Evolutionary conservation across 1,140 invertebrate species (phyloP), one percentile per base, ranked within the genome.

Genomic region (Scaptomyza montana): DNA sequence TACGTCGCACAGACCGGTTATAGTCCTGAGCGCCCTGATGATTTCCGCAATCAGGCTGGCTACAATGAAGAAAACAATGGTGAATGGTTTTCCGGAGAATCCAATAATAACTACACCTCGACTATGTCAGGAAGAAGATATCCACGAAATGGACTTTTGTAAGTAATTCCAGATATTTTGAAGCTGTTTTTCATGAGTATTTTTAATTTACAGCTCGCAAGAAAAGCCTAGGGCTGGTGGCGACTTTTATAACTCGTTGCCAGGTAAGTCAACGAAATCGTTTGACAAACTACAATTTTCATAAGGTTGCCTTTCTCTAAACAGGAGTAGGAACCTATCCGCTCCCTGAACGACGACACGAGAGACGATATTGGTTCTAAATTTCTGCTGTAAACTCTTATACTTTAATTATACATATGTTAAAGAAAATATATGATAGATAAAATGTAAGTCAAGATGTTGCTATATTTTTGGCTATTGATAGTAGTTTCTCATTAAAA

Each of bases 1-100:
- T 73, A 73, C 41, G 16, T 73, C 6, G 63, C 63, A 5, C 70
- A 73, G 9, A 61, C 70, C n/a, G 56, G 47, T 33, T 67, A 73
- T 16, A 39, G 33, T 3, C 33, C 21, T 9, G 70, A 73, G 12
- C 55, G 8, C 3, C 63, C 63, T 1, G 56, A 55, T 13, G 28
- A 65, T 9, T 6, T 45, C 2, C 8, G 12, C n/a, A 46, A 46
- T 10, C 7, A 13, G 3, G 25, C 6, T 12, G 16, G 2, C 2
- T 33, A 50, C 16, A 16, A 36, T n/a, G 28, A 46, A 7, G 30
- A 8, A 33, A 7, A 33, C 7, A 7, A 25, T 57, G 19, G 0
- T 50, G 43, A 51, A 39, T 68, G 57, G 46, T 60, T 47, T 25
- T 28, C 36, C 9, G 39, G 25, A 1, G 12, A 13, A 5, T 12